Evolutionary conservation across 2,888 invertebrate species (phyloP).

Genomic region (Dinocampus coccinellae): DNA sequence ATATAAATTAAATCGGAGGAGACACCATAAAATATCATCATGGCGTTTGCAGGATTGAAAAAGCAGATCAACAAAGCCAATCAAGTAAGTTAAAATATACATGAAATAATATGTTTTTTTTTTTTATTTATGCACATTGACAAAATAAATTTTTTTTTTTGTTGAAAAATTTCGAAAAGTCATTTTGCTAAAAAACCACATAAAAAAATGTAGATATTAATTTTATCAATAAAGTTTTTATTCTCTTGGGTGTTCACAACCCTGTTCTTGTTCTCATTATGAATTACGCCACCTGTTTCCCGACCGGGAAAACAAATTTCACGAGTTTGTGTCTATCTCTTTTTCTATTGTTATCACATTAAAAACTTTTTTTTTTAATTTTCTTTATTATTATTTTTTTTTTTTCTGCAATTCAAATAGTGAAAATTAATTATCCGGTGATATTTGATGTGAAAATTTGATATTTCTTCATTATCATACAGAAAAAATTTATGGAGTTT

Average conservation of each 20-base stretch:
- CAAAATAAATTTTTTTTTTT: too few species aligned
- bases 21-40: slow-evolving; percentile 69
- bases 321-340: not conserved
- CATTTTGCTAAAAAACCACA: too few species aligned
- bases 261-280: not conserved
- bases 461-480: too few species aligned
- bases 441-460: not conserved
- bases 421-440: not conserved
- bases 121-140: too few species aligned
- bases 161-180: too few species aligned
- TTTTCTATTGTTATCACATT: too few species aligned
- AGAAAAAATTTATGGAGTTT: too few species aligned
- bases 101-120: not conserved
- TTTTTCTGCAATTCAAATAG: not conserved
- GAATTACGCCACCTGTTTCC: not conserved
- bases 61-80: slow-evolving; percentile 99
- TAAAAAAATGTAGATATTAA: not conserved
- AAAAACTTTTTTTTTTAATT: too few species aligned
- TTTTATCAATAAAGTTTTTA: not conserved
- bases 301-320: not conserved
- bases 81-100: slow-evolving; percentile 78
- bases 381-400: too few species aligned
- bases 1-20: slow-evolving; percentile 28
- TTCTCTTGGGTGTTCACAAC: not conserved
- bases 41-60: slow-evolving; percentile 99